phyloP scores from a whole-genome alignment of 2,888 invertebrate genomes.

The Cyclophora punctaria region DNA sequence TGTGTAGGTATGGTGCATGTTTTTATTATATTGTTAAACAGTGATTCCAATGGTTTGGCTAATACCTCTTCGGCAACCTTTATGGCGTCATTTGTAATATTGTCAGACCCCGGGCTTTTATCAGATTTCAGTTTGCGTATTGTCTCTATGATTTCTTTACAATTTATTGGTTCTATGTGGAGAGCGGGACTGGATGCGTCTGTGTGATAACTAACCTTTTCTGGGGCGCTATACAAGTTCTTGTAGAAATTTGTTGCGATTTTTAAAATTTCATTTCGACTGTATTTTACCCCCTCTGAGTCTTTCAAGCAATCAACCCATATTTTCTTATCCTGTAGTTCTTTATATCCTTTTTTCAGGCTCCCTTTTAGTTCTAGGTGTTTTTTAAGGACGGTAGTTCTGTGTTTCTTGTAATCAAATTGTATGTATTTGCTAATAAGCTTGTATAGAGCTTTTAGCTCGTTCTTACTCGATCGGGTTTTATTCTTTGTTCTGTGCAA shows the following conservation, averaged over 20 bases:
- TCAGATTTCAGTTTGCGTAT: constrained; percentile 1
- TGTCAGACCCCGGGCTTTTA: constrained; percentile 4
- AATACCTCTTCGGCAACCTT: constrained; percentile 1
- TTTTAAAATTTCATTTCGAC: constrained; percentile 2
- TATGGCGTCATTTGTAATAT: constrained; percentile 11
- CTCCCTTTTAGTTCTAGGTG: constrained; percentile 1
- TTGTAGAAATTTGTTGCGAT: constrained; percentile 5
- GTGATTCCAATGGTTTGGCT: too few species aligned
- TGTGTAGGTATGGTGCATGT: background rate
- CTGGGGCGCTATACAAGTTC: background rate
- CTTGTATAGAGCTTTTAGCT: background rate
- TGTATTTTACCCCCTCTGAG: constrained; percentile 1
- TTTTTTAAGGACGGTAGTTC: constrained; percentile 1
- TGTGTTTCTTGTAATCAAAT: constrained; percentile 5
- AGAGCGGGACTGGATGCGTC: background rate
- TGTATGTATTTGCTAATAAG: constrained; percentile 3
- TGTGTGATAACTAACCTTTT: background rate
- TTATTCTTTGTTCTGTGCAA: constrained; percentile 2
- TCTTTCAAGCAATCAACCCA: constrained; percentile 6
- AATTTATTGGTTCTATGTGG: background rate
- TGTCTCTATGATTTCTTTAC: constrained; percentile 1
- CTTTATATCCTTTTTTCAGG: constrained; percentile 5
- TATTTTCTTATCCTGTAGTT: constrained; percentile 2
- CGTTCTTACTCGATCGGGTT: background rate
- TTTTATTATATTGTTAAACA: constrained; percentile 7